Evolutionary conservation across 2,113 vertebrate species (phyloP), one percentile per base, ranked within the genome.

Genomic region (Mastomys natalensis): DNA sequence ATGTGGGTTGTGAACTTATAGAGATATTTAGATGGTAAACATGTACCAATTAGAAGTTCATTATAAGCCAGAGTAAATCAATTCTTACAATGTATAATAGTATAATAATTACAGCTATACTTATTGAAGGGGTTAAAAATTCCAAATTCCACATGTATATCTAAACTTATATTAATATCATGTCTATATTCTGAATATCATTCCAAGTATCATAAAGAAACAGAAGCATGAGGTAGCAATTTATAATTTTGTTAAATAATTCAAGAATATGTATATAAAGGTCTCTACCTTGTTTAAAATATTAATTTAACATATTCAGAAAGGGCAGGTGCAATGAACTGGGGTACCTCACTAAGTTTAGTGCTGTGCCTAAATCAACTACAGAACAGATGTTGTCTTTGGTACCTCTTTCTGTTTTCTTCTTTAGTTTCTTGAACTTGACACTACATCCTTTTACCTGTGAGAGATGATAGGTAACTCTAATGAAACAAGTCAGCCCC

Each of bases 1-100:
- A 53, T 90, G 66, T 87, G 24, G 26, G 19, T 73, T 89, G 31
- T 51, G 4, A 95, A 74, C 7, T 88, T 97, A 91, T 64, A 58
- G 5, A 78, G n/a, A 45, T 89, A 86, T 85, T 93, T 90, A 97
- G 97, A 81, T 93, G 40, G 10, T 58, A 88, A 91, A 91, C 62
- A 94, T 29, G 34, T 94, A 55, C 37, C 26, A 92, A 78, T 31
- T 60, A 93, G 55, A 58, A 70, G 19, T 70, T 94, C 10, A 95
- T 0, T 43, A 76, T 78, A 84, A 77, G 86, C 2, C 24, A 97
- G 29, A 95, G 93, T 60, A 96, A 77, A 87, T 87, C n/a, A 96
- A 64, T 90, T 77, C 64, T 60, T 86, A 17, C 72, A 45, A 45
- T 84, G 16, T 34, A 45, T 80, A 78, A 64, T 60, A 60, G 0